Evolutionary conservation across 2,797 vertebrate species (phyloP).

Genomic region (Adelosebastes latens): DNA sequence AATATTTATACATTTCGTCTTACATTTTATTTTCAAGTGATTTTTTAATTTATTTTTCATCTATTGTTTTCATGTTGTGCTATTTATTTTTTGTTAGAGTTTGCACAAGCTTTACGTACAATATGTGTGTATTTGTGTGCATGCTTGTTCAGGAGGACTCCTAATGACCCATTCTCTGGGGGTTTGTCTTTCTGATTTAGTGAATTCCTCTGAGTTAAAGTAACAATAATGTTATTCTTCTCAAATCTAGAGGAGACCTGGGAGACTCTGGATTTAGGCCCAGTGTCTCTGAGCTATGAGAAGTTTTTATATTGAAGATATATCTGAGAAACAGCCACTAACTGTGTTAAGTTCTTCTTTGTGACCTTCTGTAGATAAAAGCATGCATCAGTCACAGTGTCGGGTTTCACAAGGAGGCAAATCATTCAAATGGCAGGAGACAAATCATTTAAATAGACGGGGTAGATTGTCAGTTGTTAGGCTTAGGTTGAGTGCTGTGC

Average conservation of each 20-base stretch:
- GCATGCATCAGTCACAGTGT: conserved; percentile 37
- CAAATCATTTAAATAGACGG: conserved; percentile 59
- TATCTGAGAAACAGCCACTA: conserved; percentile 29
- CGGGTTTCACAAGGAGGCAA: conserved; percentile 58
- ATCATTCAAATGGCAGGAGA: conserved; percentile 51
- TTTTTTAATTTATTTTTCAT: background rate
- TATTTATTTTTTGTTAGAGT: background rate
- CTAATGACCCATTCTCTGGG: conserved; percentile 35
- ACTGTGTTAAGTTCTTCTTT: conserved; percentile 23
- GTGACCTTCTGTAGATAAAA: conserved; percentile 52
- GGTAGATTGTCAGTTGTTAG: conserved; percentile 18
- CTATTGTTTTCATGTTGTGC: background rate
- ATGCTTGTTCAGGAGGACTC: conserved; percentile 18
- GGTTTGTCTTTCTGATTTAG: conserved; percentile 58
- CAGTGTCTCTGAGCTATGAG: conserved; percentile 42
- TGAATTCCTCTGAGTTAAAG: conserved; percentile 69
- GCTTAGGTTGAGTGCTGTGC: conserved; percentile 53
- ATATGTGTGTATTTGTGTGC: background rate
- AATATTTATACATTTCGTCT: background rate
- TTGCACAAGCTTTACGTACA: background rate
- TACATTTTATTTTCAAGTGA: background rate
- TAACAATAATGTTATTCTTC: conserved; percentile 61
- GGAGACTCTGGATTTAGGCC: conserved; percentile 48
- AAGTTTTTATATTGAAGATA: conserved; percentile 37
- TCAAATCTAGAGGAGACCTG: conserved; percentile 33